Conservation (phyloP, 23 tunicate species). For the Trididemnum clinides region DNA sequence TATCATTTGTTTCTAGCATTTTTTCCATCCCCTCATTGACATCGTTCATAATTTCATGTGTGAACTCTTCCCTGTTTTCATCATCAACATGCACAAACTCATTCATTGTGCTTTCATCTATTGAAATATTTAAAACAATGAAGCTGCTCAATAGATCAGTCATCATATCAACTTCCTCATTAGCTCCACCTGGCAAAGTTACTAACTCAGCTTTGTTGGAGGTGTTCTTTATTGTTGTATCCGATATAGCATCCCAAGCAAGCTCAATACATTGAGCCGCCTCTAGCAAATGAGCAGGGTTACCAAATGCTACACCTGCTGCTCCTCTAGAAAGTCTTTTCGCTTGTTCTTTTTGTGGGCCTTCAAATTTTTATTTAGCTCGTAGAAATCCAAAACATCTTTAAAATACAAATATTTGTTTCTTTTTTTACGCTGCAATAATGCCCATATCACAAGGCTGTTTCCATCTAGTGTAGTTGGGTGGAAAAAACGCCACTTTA, state of each 20-base stretch:
- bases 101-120: constrained; percentile 12
- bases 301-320: constrained; percentile 29
- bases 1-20: not conserved
- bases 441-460: constrained; percentile 58
- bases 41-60: constrained; percentile 13
- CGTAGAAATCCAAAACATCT: constrained; percentile 5
- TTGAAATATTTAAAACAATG: constrained; percentile 5
- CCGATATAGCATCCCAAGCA: constrained; percentile 26
- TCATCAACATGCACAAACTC: constrained; percentile 34
- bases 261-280: constrained; percentile 25
- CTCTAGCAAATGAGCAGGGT: constrained; percentile 40
- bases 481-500: constrained; percentile 45
- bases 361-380: constrained; percentile 19
- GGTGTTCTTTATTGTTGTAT: constrained; percentile 18
- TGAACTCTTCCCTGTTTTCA: constrained; percentile 21
- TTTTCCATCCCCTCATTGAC: constrained; percentile 27
- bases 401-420: too few relatives aligned
- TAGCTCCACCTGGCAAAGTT: constrained; percentile 22
- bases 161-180: constrained; percentile 20
- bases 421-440: constrained; percentile 46
- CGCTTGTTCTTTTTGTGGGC: constrained; percentile 22
- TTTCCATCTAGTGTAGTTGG: constrained; percentile 51
- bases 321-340: constrained; percentile 12
- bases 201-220: constrained; percentile 19
- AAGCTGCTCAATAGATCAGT: constrained; percentile 34